A percentile compares a stretch with the other conserved stretches of the same genome.
Conservation (phyloP, 2,113 vertebrate species). For the Pteropus alecto region DNA sequence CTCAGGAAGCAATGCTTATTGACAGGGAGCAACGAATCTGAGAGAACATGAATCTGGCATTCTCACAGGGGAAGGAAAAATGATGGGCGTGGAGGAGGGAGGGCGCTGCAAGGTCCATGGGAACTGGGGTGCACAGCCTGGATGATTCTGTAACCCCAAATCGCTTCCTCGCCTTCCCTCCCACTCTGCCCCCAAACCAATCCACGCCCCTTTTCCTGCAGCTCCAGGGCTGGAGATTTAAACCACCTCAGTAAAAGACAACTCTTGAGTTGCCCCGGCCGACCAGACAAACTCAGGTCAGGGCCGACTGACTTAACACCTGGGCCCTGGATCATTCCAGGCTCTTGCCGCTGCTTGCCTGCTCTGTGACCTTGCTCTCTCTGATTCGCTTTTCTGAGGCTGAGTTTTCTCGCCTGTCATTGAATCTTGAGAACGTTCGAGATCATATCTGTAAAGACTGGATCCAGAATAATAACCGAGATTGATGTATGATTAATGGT, state of each 20-base stretch:
- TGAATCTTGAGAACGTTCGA: background rate
- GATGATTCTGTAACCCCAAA: background rate
- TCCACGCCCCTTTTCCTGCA: background rate
- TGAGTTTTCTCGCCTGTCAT: background rate
- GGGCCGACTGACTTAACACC: background rate
- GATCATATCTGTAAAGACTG: background rate
- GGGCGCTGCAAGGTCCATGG: background rate
- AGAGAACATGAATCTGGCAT: background rate
- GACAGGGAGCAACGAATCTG: background rate
- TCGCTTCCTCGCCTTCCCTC: background rate
- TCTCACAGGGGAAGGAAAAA: background rate
- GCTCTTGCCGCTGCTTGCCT: background rate
- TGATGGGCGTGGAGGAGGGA: accelerated
- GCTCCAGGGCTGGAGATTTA: background rate
- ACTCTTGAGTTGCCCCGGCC: background rate
- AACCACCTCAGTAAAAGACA: background rate
- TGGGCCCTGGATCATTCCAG: background rate
- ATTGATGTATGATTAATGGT: background rate
- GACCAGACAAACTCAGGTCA: background rate
- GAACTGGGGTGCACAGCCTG: background rate
- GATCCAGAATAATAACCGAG: background rate
- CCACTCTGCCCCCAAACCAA: background rate
- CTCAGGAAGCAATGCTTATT: slow-evolving; percentile 40
- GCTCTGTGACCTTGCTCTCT: background rate
- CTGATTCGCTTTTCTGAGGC: background rate